These are phyloP conservation scores for Triplophysa tibetana DNA, from an alignment of 2,113 vertebrate species.

Conservation along the genomic window DNA sequence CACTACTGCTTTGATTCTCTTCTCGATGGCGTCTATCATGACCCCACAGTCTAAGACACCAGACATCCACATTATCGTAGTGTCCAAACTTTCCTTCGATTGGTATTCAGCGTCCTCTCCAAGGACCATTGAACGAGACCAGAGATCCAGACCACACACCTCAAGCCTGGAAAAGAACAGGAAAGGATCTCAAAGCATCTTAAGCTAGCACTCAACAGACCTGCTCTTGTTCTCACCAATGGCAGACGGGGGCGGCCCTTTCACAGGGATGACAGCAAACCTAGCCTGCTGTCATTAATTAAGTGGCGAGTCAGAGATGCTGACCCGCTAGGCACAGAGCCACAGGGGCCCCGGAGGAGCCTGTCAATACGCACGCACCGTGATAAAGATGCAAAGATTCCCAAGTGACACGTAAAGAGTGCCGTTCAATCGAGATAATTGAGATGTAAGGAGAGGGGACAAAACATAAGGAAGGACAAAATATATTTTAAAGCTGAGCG, in stretches of 20 bases:
- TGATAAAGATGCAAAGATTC: conserved; percentile 44
- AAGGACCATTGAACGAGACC: conserved; percentile 38
- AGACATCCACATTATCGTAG: conserved; percentile 32
- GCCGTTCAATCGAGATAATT: neutral
- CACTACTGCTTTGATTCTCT: neutral
- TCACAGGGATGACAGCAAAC: conserved; percentile 58
- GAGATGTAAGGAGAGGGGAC: too few relatives aligned
- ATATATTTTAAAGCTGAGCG: too few relatives aligned
- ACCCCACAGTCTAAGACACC: neutral
- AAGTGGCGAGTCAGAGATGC: conserved; percentile 51
- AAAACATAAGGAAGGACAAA: too few relatives aligned
- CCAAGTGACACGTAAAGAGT: conserved; percentile 20
- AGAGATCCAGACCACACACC: conserved; percentile 61
- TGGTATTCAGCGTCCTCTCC: conserved; percentile 34
- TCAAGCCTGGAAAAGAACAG: conserved; percentile 43
- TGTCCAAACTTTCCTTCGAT: conserved; percentile 33
- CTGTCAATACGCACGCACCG: conserved; percentile 42
- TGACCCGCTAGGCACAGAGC: conserved; percentile 54
- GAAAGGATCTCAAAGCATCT: conserved; percentile 66
- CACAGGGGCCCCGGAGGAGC: conserved; percentile 61
- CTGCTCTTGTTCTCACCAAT: conserved; percentile 64
- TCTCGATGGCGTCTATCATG: neutral
- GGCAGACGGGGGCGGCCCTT: conserved; percentile 53
- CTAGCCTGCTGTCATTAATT: conserved; percentile 67
- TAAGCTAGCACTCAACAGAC: conserved; percentile 64